These are phyloP conservation scores for Condylura cristata DNA, from an alignment of 2,113 vertebrate genomes.

Conservation along the genomic window DNA sequence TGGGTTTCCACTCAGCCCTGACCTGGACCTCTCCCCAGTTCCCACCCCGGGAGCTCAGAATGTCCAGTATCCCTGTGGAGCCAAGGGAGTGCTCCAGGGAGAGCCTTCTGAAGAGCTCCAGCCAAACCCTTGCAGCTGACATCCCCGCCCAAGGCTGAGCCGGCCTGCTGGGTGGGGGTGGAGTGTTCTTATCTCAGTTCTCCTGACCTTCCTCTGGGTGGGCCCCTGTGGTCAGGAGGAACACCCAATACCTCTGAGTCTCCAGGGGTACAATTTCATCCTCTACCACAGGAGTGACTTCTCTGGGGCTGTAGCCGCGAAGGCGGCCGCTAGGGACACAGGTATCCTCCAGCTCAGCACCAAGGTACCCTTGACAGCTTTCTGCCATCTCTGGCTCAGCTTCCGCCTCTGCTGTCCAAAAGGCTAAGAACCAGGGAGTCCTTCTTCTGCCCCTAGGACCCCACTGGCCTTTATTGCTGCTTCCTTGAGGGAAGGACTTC, in stretches of 20 bases:
- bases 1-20: background rate
- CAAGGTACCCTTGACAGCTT: background rate
- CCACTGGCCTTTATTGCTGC: constrained; percentile 45
- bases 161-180: too few relatives aligned
- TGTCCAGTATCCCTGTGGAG: constrained; percentile 13
- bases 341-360: background rate
- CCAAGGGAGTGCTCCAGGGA: background rate
- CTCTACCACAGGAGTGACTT: background rate
- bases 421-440: background rate
- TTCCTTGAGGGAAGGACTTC: constrained; percentile 62
- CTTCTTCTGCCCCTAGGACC: constrained; percentile 15
- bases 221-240: constrained; percentile 56
- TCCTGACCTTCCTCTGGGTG: constrained; percentile 63
- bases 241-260: constrained; percentile 58
- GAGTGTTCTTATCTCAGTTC: background rate
- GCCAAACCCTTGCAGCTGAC: constrained; percentile 4
- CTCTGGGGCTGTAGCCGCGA: background rate
- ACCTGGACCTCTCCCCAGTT: constrained; percentile 12
- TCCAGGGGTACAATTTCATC: constrained; percentile 58
- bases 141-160: background rate
- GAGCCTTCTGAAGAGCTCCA: background rate
- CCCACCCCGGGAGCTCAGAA: background rate
- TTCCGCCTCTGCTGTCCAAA: background rate
- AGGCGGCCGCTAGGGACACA: background rate
- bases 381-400: background rate